Conservation (phyloP, 2,888 invertebrate genomes). For the Thecophora atra region DNA sequence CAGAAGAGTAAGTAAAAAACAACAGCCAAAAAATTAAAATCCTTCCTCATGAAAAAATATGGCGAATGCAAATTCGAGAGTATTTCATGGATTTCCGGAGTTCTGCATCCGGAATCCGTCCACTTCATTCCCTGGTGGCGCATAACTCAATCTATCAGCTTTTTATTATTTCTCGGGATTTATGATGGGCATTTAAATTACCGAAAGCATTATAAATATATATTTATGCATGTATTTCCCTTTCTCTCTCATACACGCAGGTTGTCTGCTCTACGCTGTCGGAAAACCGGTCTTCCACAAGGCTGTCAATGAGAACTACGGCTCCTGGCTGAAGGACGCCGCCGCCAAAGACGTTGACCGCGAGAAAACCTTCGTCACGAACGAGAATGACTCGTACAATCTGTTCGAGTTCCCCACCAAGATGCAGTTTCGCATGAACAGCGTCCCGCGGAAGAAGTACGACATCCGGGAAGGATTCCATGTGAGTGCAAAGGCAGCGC, state of each 20-base stretch:
- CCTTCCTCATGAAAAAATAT: too few relatives aligned
- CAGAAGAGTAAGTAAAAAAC: conserved; percentile 56
- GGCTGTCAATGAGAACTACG: conserved; percentile 78
- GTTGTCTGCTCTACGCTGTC: conserved; percentile 88
- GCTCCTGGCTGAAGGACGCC: conserved; percentile 87
- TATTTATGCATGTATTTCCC: neutral
- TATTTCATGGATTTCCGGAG: too few relatives aligned
- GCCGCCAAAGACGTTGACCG: conserved; percentile 56
- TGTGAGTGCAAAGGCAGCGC: conserved; percentile 54
- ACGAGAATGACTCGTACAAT: conserved; percentile 76
- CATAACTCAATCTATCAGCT: conserved; percentile 9
- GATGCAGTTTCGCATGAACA: conserved; percentile 72
- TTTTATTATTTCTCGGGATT: conserved; percentile 15
- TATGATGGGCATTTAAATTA: neutral
- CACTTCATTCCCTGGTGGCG: neutral
- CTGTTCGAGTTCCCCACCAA: conserved; percentile 83
- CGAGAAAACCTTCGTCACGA: conserved; percentile 86
- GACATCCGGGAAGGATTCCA: conserved; percentile 65
- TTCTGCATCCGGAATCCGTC: neutral
- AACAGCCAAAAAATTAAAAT: neutral
- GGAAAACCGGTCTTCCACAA: conserved; percentile 93
- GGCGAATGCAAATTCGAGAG: too few relatives aligned
- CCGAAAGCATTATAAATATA: neutral
- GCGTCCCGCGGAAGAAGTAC: conserved; percentile 67
- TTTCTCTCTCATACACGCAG: conserved; percentile 80